Evolutionary conservation across 1,140 invertebrate genomes (phyloP), one percentile per base, ranked within the genome.

Genomic region (Trichonephila inaurata): DNA sequence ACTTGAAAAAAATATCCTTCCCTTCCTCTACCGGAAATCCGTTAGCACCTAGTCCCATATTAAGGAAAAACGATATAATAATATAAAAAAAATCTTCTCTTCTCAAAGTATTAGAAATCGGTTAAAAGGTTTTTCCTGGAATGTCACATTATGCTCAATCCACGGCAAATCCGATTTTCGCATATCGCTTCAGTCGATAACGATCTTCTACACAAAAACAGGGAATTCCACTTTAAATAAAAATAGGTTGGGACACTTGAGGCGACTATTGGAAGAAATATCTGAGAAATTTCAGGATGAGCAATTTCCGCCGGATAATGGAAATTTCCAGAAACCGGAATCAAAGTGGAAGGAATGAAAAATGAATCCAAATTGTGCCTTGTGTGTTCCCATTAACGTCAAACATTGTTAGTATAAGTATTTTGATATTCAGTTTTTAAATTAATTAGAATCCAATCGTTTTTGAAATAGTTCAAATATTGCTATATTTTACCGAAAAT

Each of bases 61-160:
- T 19, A 18, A 77, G 33, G 28, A 77, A 77, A 77, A 33, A 14
- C 69, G 24, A 77, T 77, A 8, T 28, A 77, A 77, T 62, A 24
- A 77, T n/a, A n/a, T n/a, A 77, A 77, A 72, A 72, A 33, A 16
- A 33, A 10, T 77, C 72, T 77, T 77, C 72, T 77, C 28, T 40
- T 40, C 33, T 77, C 3, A 61, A 85, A 85, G 83, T 61, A 85
- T 85, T 60, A 85, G 83, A 61, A 85, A 85, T 85, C 83, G 83
- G 83, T 85, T 85, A 85, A 85, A 85, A 85, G 83, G 83, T 85
- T 85, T 40, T 85, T 85, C 83, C 51, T 58, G 83, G 51, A 85
- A 85, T 61, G 83, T 85, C 51, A 21, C 83, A 85, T 85, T 85
- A 85, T 61, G 83, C 83, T 85, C 83, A 85, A 85, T 85, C 44